Base-by-base conservation (phyloP, 2,888 invertebrate species). In the Sisyra nigra region DNA sequence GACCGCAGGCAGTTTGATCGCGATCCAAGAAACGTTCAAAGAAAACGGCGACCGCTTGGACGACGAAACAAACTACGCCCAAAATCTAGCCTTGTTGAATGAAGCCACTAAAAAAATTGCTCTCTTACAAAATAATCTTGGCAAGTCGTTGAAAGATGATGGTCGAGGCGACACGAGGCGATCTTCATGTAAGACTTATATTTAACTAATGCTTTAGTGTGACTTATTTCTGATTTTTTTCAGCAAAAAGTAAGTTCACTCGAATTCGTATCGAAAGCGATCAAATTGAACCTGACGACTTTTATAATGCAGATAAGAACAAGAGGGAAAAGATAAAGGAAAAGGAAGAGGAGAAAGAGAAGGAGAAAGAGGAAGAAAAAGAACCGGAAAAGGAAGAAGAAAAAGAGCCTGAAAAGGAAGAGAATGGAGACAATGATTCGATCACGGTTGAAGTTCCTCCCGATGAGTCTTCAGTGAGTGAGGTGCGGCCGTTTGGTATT, bases 401-500 rank as follows among this genome's bases (percentile, higher is more conserved):
- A 38, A 52, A 53, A 40, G 49, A 52, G 43, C 49, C 52, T 42
- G 50, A 55, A 37, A 53, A 51, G 32, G 54, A 55, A 34, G 60
- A 60, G 47, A 61, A 63, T 10, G 62, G 68, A 1, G 54, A 54
- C 1, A 56, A 56, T 13, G 63, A 65, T 17, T 60, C 61, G 2
- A 57, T 64, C 9, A 59, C 66, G 15, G 60, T 74, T 14, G 67
- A 68, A 47, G 60, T 67, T 3, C 73, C 74, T 2, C 66, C 70
- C 10, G 68, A 69, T 45, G 72, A 73, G 46, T 71, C 74, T 10
- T 72, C 74, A 0, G 74, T 83, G 11, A 82, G 83, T 17, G 82
- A 83, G 61, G 81, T 82, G 0, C 81, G 78, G 52, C 83, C 83
- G 44, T 68, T 81, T 36, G 82, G 81, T 33, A 54, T 64, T 40